These are phyloP conservation scores for Volucella inanis DNA, from an alignment of 2,888 invertebrate genomes.

Conservation along the genomic window DNA sequence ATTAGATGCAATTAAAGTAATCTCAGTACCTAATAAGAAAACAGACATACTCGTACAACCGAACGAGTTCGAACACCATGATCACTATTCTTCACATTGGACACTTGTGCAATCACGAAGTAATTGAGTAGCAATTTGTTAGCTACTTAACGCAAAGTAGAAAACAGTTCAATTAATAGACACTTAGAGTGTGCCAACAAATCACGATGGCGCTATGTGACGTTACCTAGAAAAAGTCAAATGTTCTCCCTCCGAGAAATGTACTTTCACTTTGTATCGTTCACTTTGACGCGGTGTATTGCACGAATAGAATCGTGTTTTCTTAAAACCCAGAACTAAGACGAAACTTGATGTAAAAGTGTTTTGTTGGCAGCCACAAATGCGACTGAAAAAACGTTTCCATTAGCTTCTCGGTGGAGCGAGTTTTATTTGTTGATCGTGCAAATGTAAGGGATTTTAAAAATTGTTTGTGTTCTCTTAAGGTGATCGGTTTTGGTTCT, in stretches of 20 bases:
- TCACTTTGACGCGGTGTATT: constrained; percentile 17
- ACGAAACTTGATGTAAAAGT: constrained; percentile 46
- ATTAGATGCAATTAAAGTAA: constrained; percentile 17
- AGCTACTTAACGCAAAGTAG: constrained; percentile 34
- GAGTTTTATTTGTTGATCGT: constrained; percentile 49
- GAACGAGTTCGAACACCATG: constrained; percentile 29
- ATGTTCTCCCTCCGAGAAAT: constrained; percentile 42
- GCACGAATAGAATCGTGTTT: constrained; percentile 8
- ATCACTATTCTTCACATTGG: constrained; percentile 30
- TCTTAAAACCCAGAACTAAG: constrained; percentile 9
- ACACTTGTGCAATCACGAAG: constrained; percentile 41
- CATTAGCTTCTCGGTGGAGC: constrained; percentile 20
- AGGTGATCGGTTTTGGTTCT: constrained; percentile 38
- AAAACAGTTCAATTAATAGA: constrained; percentile 53
- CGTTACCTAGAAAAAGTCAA: constrained; percentile 64
- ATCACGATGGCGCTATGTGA: constrained; percentile 34
- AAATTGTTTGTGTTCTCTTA: constrained; percentile 49
- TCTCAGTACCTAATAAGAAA: not conserved
- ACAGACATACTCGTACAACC: constrained; percentile 5
- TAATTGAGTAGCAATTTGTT: constrained; percentile 37
- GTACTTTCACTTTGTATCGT: constrained; percentile 64
- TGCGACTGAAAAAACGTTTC: constrained; percentile 61
- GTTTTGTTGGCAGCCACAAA: constrained; percentile 55
- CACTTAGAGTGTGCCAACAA: constrained; percentile 25
- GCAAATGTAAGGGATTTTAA: constrained; percentile 25